phyloP scores from a whole-genome alignment of 2,888 invertebrate genomes.

The Beris chalybata region DNA sequence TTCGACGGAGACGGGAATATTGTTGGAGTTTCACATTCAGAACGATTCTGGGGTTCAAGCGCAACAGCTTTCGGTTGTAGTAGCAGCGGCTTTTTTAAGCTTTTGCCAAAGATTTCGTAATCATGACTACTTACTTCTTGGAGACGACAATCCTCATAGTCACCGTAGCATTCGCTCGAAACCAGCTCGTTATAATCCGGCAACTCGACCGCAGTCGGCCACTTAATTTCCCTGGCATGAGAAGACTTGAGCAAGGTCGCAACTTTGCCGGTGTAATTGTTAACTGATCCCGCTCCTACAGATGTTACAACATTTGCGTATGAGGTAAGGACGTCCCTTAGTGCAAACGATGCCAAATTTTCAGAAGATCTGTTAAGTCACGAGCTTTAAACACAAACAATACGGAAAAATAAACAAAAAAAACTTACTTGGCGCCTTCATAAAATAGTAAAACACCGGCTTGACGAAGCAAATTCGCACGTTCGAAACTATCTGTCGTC shows the following conservation, averaged over 20 bases:
- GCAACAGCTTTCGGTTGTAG: no score
- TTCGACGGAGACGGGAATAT: no score
- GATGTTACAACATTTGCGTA: conserved; percentile 8
- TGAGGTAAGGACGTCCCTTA: conserved; percentile 18
- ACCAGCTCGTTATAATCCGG: not conserved
- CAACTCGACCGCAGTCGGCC: not conserved
- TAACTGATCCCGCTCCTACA: conserved; percentile 9
- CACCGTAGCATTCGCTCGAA: not conserved
- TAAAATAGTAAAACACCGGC: not conserved
- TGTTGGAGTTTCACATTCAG: no score
- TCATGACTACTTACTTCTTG: conserved; percentile 22
- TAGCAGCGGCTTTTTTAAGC: not conserved
- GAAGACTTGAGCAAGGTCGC: conserved; percentile 6
- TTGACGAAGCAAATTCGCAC: conserved; percentile 24
- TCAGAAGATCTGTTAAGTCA: conserved; percentile 12
- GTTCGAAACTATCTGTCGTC: conserved; percentile 7
- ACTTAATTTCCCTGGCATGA: conserved; percentile 1
- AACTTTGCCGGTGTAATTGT: conserved; percentile 22
- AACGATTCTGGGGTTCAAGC: no score
- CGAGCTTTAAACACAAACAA: not conserved
- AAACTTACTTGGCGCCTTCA: conserved; percentile 5
- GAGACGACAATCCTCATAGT: conserved; percentile 19
- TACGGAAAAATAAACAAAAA: not conserved
- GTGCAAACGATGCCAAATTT: not conserved
- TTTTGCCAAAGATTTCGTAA: conserved; percentile 5